A percentile compares a stretch with the other conserved stretches of the same genome.
These are phyloP conservation scores for Asteroscopus sphinx DNA, from an alignment of 2,888 invertebrate genomes.

Conservation along the genomic window DNA sequence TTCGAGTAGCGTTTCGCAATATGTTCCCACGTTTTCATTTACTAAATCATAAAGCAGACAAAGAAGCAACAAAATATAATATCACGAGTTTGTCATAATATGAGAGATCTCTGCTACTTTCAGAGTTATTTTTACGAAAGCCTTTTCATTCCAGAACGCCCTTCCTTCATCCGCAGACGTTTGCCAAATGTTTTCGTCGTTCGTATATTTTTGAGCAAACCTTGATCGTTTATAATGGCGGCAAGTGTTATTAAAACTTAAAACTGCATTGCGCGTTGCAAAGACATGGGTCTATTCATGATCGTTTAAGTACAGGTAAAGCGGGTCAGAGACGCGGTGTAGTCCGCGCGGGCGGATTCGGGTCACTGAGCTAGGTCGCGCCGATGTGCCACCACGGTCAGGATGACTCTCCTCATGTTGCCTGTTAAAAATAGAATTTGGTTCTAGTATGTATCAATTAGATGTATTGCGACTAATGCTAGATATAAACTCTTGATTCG, in stretches of 20 bases:
- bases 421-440: slow-evolving; percentile 49
- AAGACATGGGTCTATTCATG: slow-evolving; percentile 22
- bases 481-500: neutral
- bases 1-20: slow-evolving; percentile 21
- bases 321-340: slow-evolving; percentile 65
- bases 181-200: slow-evolving; percentile 5
- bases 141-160: slow-evolving; percentile 6
- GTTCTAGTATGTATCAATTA: slow-evolving; percentile 5
- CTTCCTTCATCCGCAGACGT: neutral
- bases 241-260: slow-evolving; percentile 18
- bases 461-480: neutral
- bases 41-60: slow-evolving; percentile 6
- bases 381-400: slow-evolving; percentile 69
- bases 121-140: slow-evolving; percentile 10
- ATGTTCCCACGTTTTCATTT: slow-evolving; percentile 4
- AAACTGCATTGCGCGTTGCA: slow-evolving; percentile 21
- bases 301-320: slow-evolving; percentile 64
- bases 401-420: slow-evolving; percentile 48
- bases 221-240: slow-evolving; percentile 16
- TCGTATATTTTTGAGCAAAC: slow-evolving; percentile 4
- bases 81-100: neutral
- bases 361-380: slow-evolving; percentile 81
- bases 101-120: neutral
- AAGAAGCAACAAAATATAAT: slow-evolving; percentile 3
- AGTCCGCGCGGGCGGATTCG: slow-evolving; percentile 66